Evolutionary conservation across 1,140 invertebrate genomes (phyloP).

Genomic region (Pachypeltis micranthus): DNA sequence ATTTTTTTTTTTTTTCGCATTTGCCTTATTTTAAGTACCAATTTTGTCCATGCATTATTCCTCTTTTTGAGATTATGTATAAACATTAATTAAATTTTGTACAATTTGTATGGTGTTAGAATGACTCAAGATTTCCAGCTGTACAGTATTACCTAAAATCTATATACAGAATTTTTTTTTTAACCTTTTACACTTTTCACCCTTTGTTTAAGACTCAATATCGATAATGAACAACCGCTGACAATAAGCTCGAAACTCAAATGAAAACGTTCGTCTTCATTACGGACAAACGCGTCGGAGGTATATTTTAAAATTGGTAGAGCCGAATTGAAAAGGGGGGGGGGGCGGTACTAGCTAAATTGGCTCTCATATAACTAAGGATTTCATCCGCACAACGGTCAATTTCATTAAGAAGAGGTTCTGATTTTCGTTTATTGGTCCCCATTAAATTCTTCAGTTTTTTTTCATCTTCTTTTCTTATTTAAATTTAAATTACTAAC

Average conservation of each 20-base stretch:
- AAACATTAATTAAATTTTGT: background rate
- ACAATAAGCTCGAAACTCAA: no score
- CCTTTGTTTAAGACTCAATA: no score
- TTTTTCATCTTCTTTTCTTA: background rate
- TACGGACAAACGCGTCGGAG: no score
- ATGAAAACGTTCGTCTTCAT: no score
- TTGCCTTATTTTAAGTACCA: constrained; percentile 1
- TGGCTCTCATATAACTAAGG: no score
- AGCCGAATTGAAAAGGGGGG: no score
- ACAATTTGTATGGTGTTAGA: background rate
- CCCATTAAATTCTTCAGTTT: constrained; percentile 20
- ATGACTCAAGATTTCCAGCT: background rate
- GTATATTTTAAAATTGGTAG: no score
- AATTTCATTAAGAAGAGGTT: background rate
- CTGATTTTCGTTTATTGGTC: constrained; percentile 17
- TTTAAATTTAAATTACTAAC: constrained; percentile 12
- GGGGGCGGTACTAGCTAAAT: no score
- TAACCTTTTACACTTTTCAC: no score
- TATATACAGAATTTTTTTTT: no score
- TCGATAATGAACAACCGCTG: no score
- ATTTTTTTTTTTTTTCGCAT: background rate
- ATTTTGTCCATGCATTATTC: background rate
- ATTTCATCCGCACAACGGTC: background rate
- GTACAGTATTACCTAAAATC: no score
- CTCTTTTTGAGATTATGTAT: background rate